Evolutionary conservation across 2,797 vertebrate species (phyloP).

Genomic region (Thamnophis elegans): DNA sequence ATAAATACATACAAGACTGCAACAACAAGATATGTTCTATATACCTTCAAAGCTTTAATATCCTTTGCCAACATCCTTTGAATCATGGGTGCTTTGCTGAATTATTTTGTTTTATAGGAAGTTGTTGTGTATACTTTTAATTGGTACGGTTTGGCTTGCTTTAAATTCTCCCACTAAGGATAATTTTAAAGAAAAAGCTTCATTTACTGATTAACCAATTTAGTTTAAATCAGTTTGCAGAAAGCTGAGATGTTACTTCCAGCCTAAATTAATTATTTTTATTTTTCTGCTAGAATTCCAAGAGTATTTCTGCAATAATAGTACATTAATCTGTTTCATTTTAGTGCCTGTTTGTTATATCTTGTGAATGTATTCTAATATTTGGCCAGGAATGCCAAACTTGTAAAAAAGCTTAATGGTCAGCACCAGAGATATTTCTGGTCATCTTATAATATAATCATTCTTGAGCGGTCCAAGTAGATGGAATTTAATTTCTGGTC

Average conservation of each 20-base stretch:
- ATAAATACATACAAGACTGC: not conserved
- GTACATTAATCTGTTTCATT: not conserved
- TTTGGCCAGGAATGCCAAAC: constrained; percentile 20
- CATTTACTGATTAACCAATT: too few relatives aligned
- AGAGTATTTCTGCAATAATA: not conserved
- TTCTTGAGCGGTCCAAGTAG: not conserved
- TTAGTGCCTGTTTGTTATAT: not conserved
- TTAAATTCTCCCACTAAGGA: not conserved
- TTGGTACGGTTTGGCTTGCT: not conserved
- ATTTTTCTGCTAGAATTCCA: not conserved
- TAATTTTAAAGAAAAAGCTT: not conserved
- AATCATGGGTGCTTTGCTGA: not conserved
- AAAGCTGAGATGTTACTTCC: not conserved
- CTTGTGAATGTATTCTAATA: constrained; percentile 1
- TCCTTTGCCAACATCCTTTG: not conserved
- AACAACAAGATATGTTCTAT: not conserved
- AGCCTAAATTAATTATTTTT: not conserved
- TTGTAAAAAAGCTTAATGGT: constrained; percentile 26
- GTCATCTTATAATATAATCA: constrained; percentile 31
- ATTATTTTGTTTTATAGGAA: not conserved
- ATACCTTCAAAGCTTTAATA: not conserved
- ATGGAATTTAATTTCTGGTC: constrained; percentile 32
- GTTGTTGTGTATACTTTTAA: not conserved
- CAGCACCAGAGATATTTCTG: constrained; percentile 24
- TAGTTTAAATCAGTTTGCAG: too few relatives aligned